Base-by-base conservation (phyloP, 2,113 vertebrate species). In the Sebastes schlegelii region DNA sequence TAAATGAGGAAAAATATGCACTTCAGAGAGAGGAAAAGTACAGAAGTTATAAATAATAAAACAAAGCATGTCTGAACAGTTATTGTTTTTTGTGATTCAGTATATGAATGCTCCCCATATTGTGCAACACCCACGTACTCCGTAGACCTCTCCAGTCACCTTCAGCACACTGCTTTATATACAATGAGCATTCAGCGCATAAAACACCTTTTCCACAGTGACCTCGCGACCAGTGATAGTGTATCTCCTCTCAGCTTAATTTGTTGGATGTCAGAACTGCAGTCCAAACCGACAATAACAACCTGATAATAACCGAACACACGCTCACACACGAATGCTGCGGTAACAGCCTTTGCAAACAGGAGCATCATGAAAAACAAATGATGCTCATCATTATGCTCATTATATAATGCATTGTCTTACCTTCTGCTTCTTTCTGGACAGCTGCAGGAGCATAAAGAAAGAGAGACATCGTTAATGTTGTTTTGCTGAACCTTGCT, bases 391-490 rank as follows among this genome's bases (percentile, higher is more conserved):
- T 86, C 61, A 85, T 86, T 84, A 78, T 74, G 58, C 73, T 87
- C 72, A 74, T 84, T 77, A 82, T 67, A 80, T 83, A 77, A 83
- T 79, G 66, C 78, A 82, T 74, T 79, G 76, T 90, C 95, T 95
- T 96, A 96, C 95, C 95, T 96, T 95, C 93, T 26, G 91, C 93
- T 89, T 95, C 93, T 90, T 87, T 95, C 89, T 95, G 94, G 90
- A 95, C 87, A 83, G 90, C 94, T 96, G 92, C 81, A 66, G 80
- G 80, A 80, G 72, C 74, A 77, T n/a, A 74, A 80, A 81, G 68
- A 82, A 84, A 91, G 85, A 85, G 58, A 92, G 60, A 82, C 40
- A 79, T 34, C 54, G 87, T 91, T 82, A 91, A 83, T 87, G 21
- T n/a, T 17, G 65, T 42, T 51, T 80, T 63, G 13, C 46, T 67